phyloP scores from a whole-genome alignment of 2,113 vertebrate genomes.

The Burhinus bistriatus region DNA sequence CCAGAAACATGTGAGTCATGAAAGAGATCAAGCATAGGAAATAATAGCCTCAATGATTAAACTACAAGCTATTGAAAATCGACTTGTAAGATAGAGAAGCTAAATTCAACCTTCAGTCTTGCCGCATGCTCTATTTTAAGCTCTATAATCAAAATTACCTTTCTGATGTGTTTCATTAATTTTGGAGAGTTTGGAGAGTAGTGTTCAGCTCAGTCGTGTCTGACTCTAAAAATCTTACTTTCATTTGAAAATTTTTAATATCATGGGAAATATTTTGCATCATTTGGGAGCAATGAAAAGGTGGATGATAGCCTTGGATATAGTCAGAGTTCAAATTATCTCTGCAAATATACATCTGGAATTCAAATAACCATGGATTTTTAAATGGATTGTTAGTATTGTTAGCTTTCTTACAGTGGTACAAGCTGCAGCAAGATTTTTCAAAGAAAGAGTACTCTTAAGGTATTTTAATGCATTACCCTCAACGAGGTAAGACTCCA shows the following conservation, averaged over 20 bases:
- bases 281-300: not conserved
- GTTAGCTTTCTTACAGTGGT: not conserved
- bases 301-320: not conserved
- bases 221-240: not conserved
- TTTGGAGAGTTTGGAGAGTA: not conserved
- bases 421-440: not conserved
- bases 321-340: not conserved
- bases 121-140: not conserved
- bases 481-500: not conserved
- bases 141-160: not conserved
- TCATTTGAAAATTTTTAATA: not conserved
- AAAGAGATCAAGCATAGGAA: not conserved
- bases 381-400: not conserved
- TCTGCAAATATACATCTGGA: not conserved
- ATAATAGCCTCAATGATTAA: not conserved
- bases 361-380: not conserved
- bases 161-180: not conserved
- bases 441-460: not conserved
- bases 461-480: not conserved
- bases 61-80: not conserved
- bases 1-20: not conserved
- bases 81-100: not conserved
- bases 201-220: not conserved
- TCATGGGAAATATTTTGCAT: not conserved
- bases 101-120: not conserved